Base-by-base conservation (phyloP, 2,113 vertebrate species). In the Xyliphius kryptos region DNA sequence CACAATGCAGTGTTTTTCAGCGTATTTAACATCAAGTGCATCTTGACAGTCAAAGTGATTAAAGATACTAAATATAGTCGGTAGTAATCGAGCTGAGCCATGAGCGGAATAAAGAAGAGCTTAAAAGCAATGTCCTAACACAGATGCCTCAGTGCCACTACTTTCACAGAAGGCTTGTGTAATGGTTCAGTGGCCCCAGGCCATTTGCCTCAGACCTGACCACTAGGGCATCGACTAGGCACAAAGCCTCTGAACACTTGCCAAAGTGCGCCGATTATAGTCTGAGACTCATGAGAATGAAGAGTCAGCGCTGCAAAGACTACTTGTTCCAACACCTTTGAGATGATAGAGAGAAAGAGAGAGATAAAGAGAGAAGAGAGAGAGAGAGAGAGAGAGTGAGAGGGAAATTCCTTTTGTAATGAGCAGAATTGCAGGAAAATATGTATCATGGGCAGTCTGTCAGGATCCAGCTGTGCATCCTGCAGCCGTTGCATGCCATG, bases 11-110 rank as follows among this genome's bases (percentile, higher is more conserved):
- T 70, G 67, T 72, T 68, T 73, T 73, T 53, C 61, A 63, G 54
- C 60, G 50, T 37, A 69, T 81, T 78, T 78, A 76, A 77, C 71
- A 75, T 77, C 47, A 67, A 72, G 74, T 68, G 55, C 38, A 71
- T 76, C 63, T 63, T 70, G 71, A 79, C 74, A 81, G 77, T 66
- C 52, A 53, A 44, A 64, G 66, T 76, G 77, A 78, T 71, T 76
- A 71, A 81, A 68, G 69, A 72, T 67, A 63, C 66, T 63, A 70
- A 76, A 77, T 76, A 76, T 76, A 61, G 40, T 61, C 62, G 72
- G 55, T 51, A 70, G 70, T 72, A 57, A 77, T 71, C 58, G 70
- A 67, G 60, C 60, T 21, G 65, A 60, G 41, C 68, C 60, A 38
- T 36, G 58, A 68, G 63, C 40, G 70, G 73, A 78, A 79, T 74